Base-by-base conservation (phyloP, 2,888 invertebrate genomes). In the Pyrgus malvae region DNA sequence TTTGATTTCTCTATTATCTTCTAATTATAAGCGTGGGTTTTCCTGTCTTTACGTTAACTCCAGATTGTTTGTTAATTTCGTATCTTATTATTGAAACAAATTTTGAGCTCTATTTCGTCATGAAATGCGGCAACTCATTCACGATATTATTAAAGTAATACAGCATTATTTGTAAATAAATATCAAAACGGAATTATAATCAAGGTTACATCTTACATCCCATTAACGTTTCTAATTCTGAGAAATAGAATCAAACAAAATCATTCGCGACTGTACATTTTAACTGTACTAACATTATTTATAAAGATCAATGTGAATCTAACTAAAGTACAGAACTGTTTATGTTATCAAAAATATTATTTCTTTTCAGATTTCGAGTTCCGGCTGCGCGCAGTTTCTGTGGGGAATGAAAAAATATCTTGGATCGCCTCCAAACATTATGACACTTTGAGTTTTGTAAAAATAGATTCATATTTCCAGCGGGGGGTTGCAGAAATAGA, bases 301-400 rank as follows among this genome's bases (percentile, higher is more conserved):
- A 50, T n/a, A 42, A 35, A 35, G 33, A 35, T 42, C 17, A 33
- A 17, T 33, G 49, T 50, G 16, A 50, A 25, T 50, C 14, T 35
- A 3, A 49, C 16, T 11, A 29, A 40, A 49, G 40, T 29, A 42
- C 21, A 19, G 27, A 37, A 67, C 66, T 69, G 65, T 75, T 72
- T 70, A 74, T 64, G 55, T 68, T 65, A 69, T 67, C 65, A 70
- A 70, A 67, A 68, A 68, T 68, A 66, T 72, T 74, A 68, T 74
- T 66, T 75, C 65, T 68, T 83, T 83, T 56, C 83, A 83, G 83
- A 70, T 76, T 57, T 40, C 64, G 55, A 62, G 67, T 72, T 70
- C 74, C 77, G 72, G 69, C 60, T 61, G 60, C 59, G 61, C 60
- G 60, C 51, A 51, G 63, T 66, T 65, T 67, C 60, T 60, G 54